Evolutionary conservation across 35 echinoderm and acorn worm genomes (phyloP).

Genomic region (Eucidaris tribuloides): DNA sequence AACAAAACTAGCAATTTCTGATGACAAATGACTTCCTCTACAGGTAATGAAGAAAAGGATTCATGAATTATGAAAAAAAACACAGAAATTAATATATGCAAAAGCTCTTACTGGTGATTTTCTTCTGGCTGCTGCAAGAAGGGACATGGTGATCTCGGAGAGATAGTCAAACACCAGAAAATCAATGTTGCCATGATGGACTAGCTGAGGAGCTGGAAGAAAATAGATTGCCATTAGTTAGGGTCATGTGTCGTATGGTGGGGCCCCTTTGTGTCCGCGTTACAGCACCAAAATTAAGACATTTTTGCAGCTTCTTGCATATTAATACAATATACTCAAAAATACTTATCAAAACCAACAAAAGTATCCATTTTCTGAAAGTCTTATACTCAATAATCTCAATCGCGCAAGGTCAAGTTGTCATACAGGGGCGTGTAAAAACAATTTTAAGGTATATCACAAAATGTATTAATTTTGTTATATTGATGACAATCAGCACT

Average conservation of each 20-base stretch:
- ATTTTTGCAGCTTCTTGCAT: not conserved
- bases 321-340: not conserved
- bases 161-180: constrained; percentile 98
- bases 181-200: constrained; percentile 85
- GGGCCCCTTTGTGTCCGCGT: not conserved
- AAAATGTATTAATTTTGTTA: no score
- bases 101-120: constrained; percentile 79
- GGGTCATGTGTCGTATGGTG: not conserved
- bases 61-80: no score
- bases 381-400: not conserved
- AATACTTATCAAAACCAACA: not conserved
- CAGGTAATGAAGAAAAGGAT: no score
- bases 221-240: not conserved
- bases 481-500: no score
- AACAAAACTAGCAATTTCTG: no score
- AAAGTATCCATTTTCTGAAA: not conserved
- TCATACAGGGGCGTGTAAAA: no score
- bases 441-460: no score
- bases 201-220: constrained; percentile 87
- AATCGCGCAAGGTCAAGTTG: not conserved
- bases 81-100: not conserved
- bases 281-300: not conserved
- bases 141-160: constrained; percentile 99
- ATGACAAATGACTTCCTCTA: no score
- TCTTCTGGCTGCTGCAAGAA: constrained; percentile 75